Evolutionary conservation across 2,113 vertebrate species (phyloP), one percentile per base, ranked within the genome.

Genomic region (Scatophagus argus): DNA sequence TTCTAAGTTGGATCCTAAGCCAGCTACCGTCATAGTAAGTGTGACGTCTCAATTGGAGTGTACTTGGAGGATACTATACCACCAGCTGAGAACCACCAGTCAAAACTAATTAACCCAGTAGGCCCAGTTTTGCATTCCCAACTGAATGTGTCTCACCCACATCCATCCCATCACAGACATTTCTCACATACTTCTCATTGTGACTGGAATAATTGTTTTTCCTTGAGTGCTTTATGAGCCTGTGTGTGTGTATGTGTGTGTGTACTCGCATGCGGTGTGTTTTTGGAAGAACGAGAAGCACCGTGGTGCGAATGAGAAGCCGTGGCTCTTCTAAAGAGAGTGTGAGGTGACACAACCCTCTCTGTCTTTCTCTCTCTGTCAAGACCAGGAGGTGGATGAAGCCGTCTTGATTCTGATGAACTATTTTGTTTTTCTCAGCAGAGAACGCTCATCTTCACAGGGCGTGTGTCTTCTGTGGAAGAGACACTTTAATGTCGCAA

Each of bases 131-230:
- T 73, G 32, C 77, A 85, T 78, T 86, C 77, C 72, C 72, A 70
- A 34, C 81, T 41, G 32, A 81, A 39, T 6, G 32, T 25, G 64
- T 68, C 62, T 64, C 67, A n/a, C 83, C 84, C 77, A 82, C 81
- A 56, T 80, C 61, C 68, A 77, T 69, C 82, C 78, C 74, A 81
- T 87, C 69, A 61, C 58, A 77, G 69, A 80, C 88, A 87, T 88
- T 84, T 86, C 82, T 90, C 1, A 8, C 83, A 87, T 91, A 83
- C 81, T 87, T 91, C 56, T 82, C 89, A 85, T 85, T 89, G 88
- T 82, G 75, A 74, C 64, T 44, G 47, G 54, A 87, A 77, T 80
- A 83, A 71, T 49, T 90, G 72, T 78, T 83, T 75, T 78, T 75
- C 51, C 65, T 76, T 12, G 17, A 61, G 60, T 64, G 51, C 79